These are phyloP conservation scores for Chrysotoxum bicinctum DNA, from an alignment of 2,888 invertebrate genomes.

Conservation along the genomic window DNA sequence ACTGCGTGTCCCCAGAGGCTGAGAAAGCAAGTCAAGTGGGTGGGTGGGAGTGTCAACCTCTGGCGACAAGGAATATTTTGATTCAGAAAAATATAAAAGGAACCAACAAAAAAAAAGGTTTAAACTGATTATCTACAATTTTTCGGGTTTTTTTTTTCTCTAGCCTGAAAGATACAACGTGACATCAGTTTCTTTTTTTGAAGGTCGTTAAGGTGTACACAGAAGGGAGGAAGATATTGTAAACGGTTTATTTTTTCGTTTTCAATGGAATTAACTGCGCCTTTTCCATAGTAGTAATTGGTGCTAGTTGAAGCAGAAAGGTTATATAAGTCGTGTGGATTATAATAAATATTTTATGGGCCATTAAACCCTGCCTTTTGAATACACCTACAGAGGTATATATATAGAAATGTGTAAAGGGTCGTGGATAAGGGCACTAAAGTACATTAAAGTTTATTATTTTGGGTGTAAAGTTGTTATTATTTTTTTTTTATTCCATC, in stretches of 20 bases:
- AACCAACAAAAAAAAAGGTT: constrained; percentile 18
- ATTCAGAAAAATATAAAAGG: constrained; percentile 9
- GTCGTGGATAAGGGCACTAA: neutral
- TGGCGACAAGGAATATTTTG: constrained; percentile 23
- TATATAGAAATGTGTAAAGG: neutral
- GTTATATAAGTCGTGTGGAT: constrained; percentile 44
- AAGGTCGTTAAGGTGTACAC: constrained; percentile 18
- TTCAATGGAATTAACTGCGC: constrained; percentile 12
- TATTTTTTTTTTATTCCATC: neutral
- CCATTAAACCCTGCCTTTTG: constrained; percentile 25
- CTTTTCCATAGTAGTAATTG: constrained; percentile 46
- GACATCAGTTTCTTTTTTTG: constrained; percentile 20
- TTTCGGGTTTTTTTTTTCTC: neutral
- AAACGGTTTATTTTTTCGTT: neutral
- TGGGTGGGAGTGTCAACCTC: no score
- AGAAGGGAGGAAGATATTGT: neutral
- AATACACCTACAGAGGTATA: neutral
- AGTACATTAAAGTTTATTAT: constrained; percentile 31
- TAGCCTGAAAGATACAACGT: constrained; percentile 13
- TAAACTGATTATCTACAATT: constrained; percentile 58
- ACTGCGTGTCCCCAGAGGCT: neutral
- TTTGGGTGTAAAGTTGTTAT: constrained; percentile 20
- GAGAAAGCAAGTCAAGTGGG: neutral
- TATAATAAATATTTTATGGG: constrained; percentile 47
- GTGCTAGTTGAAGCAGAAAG: constrained; percentile 37